A percentile compares a stretch with the other conserved stretches of the same genome.
Conservation (phyloP, 2,113 vertebrate genomes). For the Oreochromis niloticus region DNA sequence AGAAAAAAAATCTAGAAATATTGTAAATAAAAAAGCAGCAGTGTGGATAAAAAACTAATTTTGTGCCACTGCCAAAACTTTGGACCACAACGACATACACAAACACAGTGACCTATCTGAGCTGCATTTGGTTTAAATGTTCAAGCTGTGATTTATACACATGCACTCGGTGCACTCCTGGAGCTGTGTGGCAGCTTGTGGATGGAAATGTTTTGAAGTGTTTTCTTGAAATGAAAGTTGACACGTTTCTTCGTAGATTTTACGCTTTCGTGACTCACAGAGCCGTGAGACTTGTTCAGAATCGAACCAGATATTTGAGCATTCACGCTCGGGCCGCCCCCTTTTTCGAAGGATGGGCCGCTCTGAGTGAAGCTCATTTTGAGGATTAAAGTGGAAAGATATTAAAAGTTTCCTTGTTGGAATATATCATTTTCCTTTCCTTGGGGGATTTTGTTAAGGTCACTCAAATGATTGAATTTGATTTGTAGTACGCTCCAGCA, state of each 20-base stretch:
- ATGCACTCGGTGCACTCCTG: neutral
- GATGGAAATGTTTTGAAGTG: neutral
- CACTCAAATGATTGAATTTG: constrained; percentile 26
- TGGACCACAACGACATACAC: neutral
- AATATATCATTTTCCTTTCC: constrained; percentile 31
- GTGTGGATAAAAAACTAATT: neutral
- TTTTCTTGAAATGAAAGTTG: constrained; percentile 1
- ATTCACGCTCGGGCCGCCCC: neutral
- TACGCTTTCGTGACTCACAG: neutral
- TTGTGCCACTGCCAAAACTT: neutral
- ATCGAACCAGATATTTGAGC: neutral
- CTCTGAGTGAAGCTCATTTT: neutral
- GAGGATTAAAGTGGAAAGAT: neutral
- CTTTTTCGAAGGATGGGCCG: neutral
- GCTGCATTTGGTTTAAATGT: neutral
- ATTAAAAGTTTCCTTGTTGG: constrained; percentile 20
- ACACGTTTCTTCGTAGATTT: neutral
- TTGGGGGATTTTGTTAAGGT: neutral
- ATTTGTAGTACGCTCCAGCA: constrained; percentile 23
- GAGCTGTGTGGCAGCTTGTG: neutral
- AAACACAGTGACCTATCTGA: neutral
- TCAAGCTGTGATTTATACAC: neutral
- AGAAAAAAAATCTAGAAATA: neutral
- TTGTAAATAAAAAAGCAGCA: neutral
- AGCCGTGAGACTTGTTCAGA: neutral